Base-by-base conservation (phyloP, 2,888 invertebrate species). In the Epinotia brunnichana region DNA sequence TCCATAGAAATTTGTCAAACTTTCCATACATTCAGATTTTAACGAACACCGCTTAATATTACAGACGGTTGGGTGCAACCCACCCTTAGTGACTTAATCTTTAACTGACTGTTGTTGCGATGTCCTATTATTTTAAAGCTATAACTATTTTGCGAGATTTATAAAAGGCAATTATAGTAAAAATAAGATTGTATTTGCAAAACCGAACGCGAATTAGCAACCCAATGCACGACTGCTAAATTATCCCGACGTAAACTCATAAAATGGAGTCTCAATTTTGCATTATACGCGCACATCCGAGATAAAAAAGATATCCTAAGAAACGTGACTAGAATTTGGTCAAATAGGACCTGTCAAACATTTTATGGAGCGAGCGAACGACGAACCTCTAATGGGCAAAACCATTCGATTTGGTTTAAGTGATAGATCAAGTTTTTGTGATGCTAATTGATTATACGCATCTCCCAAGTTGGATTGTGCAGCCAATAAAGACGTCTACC, bases 281-380 rank as follows among this genome's bases (percentile, higher is more conserved):
- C 71, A 71, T 71, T 66, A 71, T 71, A 60, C 66, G 60, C 64
- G 64, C 60, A 53, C 62, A 66, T 66, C 44, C 60, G 44, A 60
- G 71, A 71, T 71, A 71, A 71, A 71, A 71, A 66, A 66, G 71
- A 71, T 71, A 71, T 66, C 71, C 29, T 2, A 13, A n/a, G 21
- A 29, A 29, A 71, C 71, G 71, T 71, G 71, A 51, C 66, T 11
- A 10, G 71, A 66, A 71, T 71, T 71, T 60, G 66, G 71, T 71
- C 71, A 71, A 71, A 66, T 13, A 15, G 51, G 59, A 66, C 41
- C 64, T 66, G 70, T 70, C 70, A 71, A 71, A 71, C 66, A 66
- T 71, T 71, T 71, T 54, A 39, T 54, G 66, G 41, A 19, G 53
- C 71, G n/a, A n/a, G n/a, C n/a, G n/a, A n/a, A n/a, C n/a, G n/a